Conservation (phyloP, 2,797 vertebrate species). For the Zalophus californianus region DNA sequence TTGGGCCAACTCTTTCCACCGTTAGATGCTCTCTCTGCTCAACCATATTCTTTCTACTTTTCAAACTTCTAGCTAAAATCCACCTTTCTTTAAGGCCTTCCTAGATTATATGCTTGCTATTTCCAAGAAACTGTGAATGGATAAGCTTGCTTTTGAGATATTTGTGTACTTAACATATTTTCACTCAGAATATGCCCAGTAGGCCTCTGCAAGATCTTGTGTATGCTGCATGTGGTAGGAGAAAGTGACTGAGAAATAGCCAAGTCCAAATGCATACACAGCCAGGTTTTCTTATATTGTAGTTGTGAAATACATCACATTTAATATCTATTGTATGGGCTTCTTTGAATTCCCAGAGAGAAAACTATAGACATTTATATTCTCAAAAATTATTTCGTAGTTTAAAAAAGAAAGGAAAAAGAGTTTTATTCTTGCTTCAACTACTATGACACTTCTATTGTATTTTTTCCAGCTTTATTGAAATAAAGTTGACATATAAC, state of each 20-base stretch:
- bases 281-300: neutral
- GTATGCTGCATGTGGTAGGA: neutral
- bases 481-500: neutral
- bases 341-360: neutral
- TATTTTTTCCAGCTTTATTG: neutral
- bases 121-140: neutral
- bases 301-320: neutral
- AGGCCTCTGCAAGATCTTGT: neutral
- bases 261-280: neutral
- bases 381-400: neutral
- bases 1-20: neutral
- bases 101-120: neutral
- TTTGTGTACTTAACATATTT: neutral
- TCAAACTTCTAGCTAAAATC: neutral
- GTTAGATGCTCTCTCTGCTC: neutral
- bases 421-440: neutral
- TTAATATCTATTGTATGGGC: neutral
- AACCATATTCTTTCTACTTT: neutral
- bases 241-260: neutral
- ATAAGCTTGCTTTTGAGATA: neutral
- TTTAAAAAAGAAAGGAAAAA: neutral
- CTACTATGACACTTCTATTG: neutral
- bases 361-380: neutral
- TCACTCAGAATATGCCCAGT: neutral
- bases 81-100: neutral